phyloP scores from a whole-genome alignment of 2,113 vertebrate species.

The Solenodon paradoxus region DNA sequence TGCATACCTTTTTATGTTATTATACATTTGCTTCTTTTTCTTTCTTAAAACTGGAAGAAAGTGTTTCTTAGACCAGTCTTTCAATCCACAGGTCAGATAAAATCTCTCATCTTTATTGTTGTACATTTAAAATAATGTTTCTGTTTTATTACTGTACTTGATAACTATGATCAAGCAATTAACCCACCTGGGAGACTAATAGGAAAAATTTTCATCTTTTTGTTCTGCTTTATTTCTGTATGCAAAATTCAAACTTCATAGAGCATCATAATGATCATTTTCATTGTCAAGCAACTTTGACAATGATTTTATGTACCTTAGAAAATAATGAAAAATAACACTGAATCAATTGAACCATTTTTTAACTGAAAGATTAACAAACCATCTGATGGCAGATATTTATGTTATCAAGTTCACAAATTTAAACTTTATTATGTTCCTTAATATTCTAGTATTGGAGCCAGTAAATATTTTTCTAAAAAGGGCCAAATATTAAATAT shows the following conservation, averaged over 20 bases:
- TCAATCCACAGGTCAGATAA: not conserved
- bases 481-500: not conserved
- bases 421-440: not conserved
- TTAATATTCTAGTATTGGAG: not conserved
- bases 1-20: not conserved
- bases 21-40: not conserved
- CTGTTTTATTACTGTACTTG: not conserved
- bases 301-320: not conserved
- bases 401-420: not conserved
- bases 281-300: not conserved
- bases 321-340: not conserved
- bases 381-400: not conserved
- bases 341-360: not conserved
- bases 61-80: not conserved
- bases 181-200: not conserved
- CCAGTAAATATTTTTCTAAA: not conserved
- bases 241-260: not conserved
- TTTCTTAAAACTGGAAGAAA: not conserved
- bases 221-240: not conserved
- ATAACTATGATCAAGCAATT: not conserved
- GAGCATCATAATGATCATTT: not conserved
- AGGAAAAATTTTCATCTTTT: not conserved
- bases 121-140: not conserved
- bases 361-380: constrained; percentile 7
- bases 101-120: not conserved